Evolutionary conservation across 2,888 invertebrate genomes (phyloP), one percentile per base, ranked within the genome.

Genomic region (Scaptodrosophila latifasciaeformis): DNA sequence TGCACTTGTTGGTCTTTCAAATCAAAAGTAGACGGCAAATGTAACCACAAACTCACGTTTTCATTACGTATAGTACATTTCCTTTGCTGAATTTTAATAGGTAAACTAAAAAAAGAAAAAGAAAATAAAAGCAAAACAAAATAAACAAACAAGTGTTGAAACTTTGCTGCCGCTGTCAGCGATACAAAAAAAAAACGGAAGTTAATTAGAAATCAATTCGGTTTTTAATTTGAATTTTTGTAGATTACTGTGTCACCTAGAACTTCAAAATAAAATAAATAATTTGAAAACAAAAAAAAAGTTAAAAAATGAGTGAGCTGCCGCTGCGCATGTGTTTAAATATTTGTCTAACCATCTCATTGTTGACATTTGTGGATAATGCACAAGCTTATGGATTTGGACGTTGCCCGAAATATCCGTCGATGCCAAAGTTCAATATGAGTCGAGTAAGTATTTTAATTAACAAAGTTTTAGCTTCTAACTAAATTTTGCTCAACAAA

Each of bases 381-480:
- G 47, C 61, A 6, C 31, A 47, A 29, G 80, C 81, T 42, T 84
- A 84, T 67, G 92, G 91, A 39, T 86, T 92, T 35, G 92, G 92
- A 59, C 89, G 88, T 76, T 93, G 92, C 74, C 92, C 92, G 3
- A 89, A 90, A 64, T 90, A 91, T 82, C 89, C 89, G 45, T 88
- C 90, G 67, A 88, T 92, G 84, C 89, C 90, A 30, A 87, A 90
- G 84, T 92, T 92, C 75, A 90, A 92, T 75, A 87, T 91, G 63
- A 88, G 88, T 59, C 88, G 88, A 87, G 92, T 92, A 83, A 89
- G 89, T 88, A 12, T n/a, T 45, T 10, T 31, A 44, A 42, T 15
- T 31, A 7, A 9, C 6, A 37, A 10, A 24, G 3, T 24, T 5
- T 24, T 7, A 24, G 24, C 24, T 7, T 5, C 3, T 24, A 7